These are phyloP conservation scores for Luperina nickerlii DNA, from an alignment of 2,888 invertebrate genomes.

Conservation along the genomic window DNA sequence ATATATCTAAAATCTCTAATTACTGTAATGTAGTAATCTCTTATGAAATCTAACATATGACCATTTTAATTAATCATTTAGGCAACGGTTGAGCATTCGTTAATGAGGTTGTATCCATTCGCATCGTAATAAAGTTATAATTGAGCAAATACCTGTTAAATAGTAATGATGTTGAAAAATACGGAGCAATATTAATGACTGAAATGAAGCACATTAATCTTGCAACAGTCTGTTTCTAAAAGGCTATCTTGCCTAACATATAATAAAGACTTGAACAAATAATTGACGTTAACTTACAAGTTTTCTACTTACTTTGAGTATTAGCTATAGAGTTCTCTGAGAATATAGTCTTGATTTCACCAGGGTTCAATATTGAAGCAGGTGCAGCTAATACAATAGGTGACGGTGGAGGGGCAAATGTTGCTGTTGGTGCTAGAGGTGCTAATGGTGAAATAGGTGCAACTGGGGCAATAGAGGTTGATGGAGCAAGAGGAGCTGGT, in stretches of 20 bases:
- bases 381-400: constrained; percentile 39
- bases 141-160: constrained; percentile 36
- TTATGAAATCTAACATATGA: constrained; percentile 40
- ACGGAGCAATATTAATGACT: constrained; percentile 2
- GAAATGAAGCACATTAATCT: constrained; percentile 21
- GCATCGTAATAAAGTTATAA: constrained; percentile 31
- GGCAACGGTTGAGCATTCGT: constrained; percentile 31
- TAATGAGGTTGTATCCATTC: constrained; percentile 47
- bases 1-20: constrained; percentile 8
- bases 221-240: constrained; percentile 15
- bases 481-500: constrained; percentile 28
- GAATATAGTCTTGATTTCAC: constrained; percentile 61
- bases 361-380: constrained; percentile 36
- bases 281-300: background rate
- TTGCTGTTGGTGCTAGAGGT: constrained; percentile 23
- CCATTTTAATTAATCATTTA: constrained; percentile 43
- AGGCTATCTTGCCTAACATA: constrained; percentile 10
- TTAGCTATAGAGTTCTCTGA: constrained; percentile 74
- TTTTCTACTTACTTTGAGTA: constrained; percentile 75
- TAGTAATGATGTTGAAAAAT: constrained; percentile 44
- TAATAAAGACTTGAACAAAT: constrained; percentile 10
- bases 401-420: constrained; percentile 14
- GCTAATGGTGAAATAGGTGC: constrained; percentile 24
- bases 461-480: constrained; percentile 26
- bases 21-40: constrained; percentile 16